A percentile compares a stretch with the other conserved stretches of the same genome.
phyloP scores from a whole-genome alignment of 2,113 vertebrate genomes.

The Esox niger region DNA sequence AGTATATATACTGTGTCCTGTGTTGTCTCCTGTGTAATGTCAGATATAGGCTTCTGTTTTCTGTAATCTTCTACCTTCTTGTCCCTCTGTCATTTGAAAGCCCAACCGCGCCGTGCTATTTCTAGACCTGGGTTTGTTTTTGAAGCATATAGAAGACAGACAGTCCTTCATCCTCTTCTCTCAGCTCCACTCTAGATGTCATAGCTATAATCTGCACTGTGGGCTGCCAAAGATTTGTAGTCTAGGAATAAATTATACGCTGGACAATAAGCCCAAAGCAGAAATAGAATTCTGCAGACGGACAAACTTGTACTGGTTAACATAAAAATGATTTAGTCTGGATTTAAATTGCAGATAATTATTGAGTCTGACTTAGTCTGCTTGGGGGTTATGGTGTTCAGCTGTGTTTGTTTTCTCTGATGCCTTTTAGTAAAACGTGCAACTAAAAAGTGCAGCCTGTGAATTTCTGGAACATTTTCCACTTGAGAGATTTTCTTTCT shows the following conservation, averaged over 20 bases:
- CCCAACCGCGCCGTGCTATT: slow-evolving; percentile 28
- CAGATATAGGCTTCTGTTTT: no score
- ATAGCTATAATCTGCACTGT: slow-evolving; percentile 64
- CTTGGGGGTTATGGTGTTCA: not conserved
- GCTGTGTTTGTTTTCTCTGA: not conserved
- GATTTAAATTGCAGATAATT: slow-evolving; percentile 53
- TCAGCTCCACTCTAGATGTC: slow-evolving; percentile 36
- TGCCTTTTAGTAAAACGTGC: slow-evolving; percentile 18
- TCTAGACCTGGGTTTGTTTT: slow-evolving; percentile 34
- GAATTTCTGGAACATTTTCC: not conserved
- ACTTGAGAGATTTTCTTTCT: not conserved
- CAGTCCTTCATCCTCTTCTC: slow-evolving; percentile 24
- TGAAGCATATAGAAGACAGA: slow-evolving; percentile 19
- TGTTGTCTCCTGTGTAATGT: slow-evolving; percentile 7
- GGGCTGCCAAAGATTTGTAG: slow-evolving; percentile 65
- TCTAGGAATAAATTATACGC: slow-evolving; percentile 74
- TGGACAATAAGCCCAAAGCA: slow-evolving; percentile 59
- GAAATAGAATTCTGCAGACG: slow-evolving; percentile 65
- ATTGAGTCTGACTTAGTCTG: not conserved
- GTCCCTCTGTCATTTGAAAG: slow-evolving; percentile 15
- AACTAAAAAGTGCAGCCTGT: not conserved
- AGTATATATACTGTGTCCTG: not conserved
- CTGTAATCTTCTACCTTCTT: slow-evolving; percentile 6
- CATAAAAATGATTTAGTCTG: slow-evolving; percentile 65
- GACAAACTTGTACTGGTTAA: slow-evolving; percentile 54